These are phyloP conservation scores for Hormaphis cornu DNA, from an alignment of 1,140 invertebrate genomes.

Conservation along the genomic window DNA sequence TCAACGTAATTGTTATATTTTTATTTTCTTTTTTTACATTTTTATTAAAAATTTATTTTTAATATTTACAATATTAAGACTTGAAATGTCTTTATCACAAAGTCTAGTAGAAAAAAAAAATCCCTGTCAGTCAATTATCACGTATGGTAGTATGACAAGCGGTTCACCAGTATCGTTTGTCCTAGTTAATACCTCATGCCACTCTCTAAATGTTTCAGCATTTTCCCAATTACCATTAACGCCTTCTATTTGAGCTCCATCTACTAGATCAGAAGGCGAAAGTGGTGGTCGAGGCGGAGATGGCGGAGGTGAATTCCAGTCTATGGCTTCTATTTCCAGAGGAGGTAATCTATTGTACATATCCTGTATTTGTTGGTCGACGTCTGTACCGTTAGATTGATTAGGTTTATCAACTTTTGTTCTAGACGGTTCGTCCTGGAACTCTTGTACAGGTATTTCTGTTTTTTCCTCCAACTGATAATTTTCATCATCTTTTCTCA, in stretches of 20 bases:
- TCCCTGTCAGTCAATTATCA: constrained; percentile 66
- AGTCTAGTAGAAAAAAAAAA: constrained; percentile 30
- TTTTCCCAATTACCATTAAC: constrained; percentile 55
- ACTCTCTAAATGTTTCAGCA: constrained; percentile 60
- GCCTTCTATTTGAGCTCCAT: constrained; percentile 44
- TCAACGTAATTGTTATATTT: constrained; percentile 23
- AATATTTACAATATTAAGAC: constrained; percentile 29
- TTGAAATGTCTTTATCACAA: constrained; percentile 33
- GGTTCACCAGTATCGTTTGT: constrained; percentile 59
- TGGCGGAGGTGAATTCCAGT: constrained; percentile 43
- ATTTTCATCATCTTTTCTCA: constrained; percentile 48
- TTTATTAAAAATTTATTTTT: constrained; percentile 24
- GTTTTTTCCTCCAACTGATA: constrained; percentile 18
- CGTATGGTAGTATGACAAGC: constrained; percentile 83
- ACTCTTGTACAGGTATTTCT: constrained; percentile 19
- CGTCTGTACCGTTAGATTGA: constrained; percentile 20
- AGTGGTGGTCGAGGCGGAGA: constrained; percentile 37
- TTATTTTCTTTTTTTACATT: background rate
- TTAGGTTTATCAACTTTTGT: constrained; percentile 21
- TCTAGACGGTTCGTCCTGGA: constrained; percentile 1
- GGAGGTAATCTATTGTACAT: constrained; percentile 54
- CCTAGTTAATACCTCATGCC: constrained; percentile 65
- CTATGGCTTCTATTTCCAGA: constrained; percentile 49
- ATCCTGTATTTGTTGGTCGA: constrained; percentile 44
- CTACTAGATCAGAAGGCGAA: constrained; percentile 41